phyloP scores from a whole-genome alignment of 2,797 vertebrate species.

The Sebastes matsubarae region DNA sequence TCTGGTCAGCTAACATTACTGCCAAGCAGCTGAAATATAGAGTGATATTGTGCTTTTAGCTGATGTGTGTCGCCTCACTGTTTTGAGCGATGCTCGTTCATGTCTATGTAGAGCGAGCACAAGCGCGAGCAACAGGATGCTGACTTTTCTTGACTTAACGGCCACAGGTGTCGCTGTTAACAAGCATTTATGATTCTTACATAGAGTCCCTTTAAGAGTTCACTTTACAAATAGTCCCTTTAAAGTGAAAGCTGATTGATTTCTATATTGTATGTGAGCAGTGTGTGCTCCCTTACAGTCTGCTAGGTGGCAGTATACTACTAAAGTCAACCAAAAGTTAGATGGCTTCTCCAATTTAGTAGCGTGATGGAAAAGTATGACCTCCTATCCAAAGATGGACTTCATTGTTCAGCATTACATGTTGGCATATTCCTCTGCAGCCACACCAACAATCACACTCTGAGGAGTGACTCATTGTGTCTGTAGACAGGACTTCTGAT shows the following conservation, averaged over 20 bases:
- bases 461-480: constrained; percentile 5
- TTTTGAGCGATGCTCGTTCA: too few relatives aligned
- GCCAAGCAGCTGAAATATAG: too few relatives aligned
- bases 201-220: too few relatives aligned
- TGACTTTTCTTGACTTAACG: too few relatives aligned
- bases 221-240: too few relatives aligned
- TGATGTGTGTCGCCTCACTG: too few relatives aligned
- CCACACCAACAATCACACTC: not conserved
- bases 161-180: too few relatives aligned
- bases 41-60: too few relatives aligned
- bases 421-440: not conserved
- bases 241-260: not conserved
- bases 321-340: not conserved
- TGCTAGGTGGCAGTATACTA: not conserved
- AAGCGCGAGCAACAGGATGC: too few relatives aligned
- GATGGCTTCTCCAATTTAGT: not conserved
- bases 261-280: not conserved
- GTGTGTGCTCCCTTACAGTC: not conserved
- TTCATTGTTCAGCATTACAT: not conserved
- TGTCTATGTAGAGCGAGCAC: too few relatives aligned
- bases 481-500: not conserved
- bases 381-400: not conserved
- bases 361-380: not conserved
- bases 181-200: too few relatives aligned
- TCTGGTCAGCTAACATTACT: too few relatives aligned